A percentile compares a stretch with the other conserved stretches of the same genome.
These are phyloP conservation scores for Norana najaformis DNA, from an alignment of 2,888 invertebrate species.

Conservation along the genomic window DNA sequence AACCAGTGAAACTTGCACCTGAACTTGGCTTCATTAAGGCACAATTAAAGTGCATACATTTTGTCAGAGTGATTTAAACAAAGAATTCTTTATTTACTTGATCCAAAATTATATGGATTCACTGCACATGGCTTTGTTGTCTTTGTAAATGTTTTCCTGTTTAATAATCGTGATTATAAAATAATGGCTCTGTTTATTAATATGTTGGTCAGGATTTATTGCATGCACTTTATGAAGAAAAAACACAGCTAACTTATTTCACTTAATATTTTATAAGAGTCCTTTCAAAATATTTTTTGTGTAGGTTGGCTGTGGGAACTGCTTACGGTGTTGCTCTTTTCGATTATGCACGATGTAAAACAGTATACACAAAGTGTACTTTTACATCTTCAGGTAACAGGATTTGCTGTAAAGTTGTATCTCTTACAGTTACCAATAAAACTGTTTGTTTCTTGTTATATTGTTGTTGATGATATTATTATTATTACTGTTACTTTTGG, in stretches of 20 bases:
- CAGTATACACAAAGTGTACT: conserved; percentile 85
- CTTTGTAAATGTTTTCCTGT: no score
- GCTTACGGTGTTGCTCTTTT: conserved; percentile 90
- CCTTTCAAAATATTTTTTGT: background rate
- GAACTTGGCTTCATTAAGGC: no score
- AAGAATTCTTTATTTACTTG: no score
- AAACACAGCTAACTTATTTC: background rate
- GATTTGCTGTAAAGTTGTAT: background rate
- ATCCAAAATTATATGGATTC: no score
- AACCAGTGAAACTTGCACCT: no score
- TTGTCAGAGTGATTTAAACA: no score
- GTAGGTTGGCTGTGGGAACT: conserved; percentile 76
- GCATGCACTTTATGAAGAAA: background rate
- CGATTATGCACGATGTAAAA: conserved; percentile 78
- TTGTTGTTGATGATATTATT: background rate
- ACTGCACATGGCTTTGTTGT: no score
- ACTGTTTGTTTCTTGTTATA: background rate
- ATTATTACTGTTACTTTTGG: background rate
- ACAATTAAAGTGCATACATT: no score
- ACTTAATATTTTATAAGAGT: background rate
- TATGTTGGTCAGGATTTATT: background rate
- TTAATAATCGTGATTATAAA: no score
- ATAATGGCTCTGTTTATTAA: background rate
- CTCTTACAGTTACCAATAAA: background rate
- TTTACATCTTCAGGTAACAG: conserved; percentile 83